phyloP scores from a whole-genome alignment of 1,140 invertebrate genomes.

The Drosophila obscura region DNA sequence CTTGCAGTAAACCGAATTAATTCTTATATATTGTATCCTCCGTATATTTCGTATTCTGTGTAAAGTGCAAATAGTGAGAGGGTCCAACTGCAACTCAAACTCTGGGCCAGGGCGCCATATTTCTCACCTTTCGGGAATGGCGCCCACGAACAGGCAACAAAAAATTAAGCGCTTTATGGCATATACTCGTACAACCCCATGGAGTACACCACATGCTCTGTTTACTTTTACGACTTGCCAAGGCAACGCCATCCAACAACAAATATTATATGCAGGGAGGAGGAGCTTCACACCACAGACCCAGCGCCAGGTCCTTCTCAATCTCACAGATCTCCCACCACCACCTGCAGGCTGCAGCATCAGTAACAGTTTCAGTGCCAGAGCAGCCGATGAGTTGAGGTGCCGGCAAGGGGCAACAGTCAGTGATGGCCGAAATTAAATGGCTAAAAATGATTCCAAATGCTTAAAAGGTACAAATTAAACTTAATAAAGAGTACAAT shows the following conservation, averaged over 20 bases:
- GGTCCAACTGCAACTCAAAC: too few relatives aligned
- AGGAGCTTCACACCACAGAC: constrained; percentile 8
- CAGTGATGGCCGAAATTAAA: constrained; percentile 10
- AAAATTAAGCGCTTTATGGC: constrained; percentile 79
- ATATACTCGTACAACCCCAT: constrained; percentile 29
- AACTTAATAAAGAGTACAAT: too few relatives aligned
- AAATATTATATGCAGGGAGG: constrained; percentile 34
- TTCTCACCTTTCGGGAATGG: constrained; percentile 65
- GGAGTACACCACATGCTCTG: constrained; percentile 72
- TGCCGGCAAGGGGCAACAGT: constrained; percentile 8
- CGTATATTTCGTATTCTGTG: neutral
- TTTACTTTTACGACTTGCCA: constrained; percentile 78
- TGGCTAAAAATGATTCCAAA: neutral
- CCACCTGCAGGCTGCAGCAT: too few relatives aligned
- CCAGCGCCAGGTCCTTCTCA: too few relatives aligned
- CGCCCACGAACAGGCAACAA: constrained; percentile 53
- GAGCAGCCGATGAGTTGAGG: constrained; percentile 19
- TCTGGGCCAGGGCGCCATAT: constrained; percentile 40
- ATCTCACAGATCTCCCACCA: too few relatives aligned
- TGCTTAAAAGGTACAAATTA: too few relatives aligned
- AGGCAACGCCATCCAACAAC: constrained; percentile 29
- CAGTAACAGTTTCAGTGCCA: neutral
- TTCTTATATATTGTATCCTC: neutral
- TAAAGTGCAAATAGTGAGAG: constrained; percentile 10
- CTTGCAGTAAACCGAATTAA: constrained; percentile 6